These are phyloP conservation scores for Romanogobio albipinnatus DNA, from an alignment of 2,113 vertebrate genomes.

Conservation along the genomic window DNA sequence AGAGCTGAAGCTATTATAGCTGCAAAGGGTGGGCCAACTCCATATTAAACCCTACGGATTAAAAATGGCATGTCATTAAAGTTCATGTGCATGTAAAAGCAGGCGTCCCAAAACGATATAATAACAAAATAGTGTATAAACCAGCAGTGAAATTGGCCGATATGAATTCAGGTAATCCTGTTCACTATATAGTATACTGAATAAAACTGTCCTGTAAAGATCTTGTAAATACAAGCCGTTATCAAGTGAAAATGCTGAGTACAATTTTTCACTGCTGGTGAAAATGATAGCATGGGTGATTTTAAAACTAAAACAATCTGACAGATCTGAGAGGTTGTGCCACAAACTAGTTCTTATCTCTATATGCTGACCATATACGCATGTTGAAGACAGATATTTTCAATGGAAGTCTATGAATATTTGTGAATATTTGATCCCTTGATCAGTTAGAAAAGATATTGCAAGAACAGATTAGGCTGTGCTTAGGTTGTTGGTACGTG, in stretches of 20 bases:
- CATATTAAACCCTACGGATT: too few species aligned
- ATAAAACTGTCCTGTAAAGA: not conserved
- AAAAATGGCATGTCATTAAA: too few species aligned
- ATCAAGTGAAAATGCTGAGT: not conserved
- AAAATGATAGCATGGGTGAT: not conserved
- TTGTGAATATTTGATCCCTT: not conserved
- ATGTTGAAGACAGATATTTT: not conserved
- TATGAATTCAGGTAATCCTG: not conserved
- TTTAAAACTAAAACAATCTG: not conserved
- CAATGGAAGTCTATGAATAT: not conserved
- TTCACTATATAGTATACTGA: not conserved
- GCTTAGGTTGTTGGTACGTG: not conserved
- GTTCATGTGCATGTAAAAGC: too few species aligned
- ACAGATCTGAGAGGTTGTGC: not conserved
- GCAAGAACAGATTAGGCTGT: not conserved
- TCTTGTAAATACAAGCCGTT: not conserved
- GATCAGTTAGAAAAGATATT: not conserved
- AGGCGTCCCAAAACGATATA: too few species aligned
- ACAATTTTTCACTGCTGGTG: not conserved
- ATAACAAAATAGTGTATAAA: too few species aligned
- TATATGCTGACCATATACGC: not conserved
- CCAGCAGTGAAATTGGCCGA: not conserved
- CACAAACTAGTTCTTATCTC: not conserved
- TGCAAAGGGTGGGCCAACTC: too few species aligned
- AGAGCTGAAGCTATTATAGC: too few species aligned